Conservation (phyloP, 1,140 invertebrate species). For the Pachypsylla venusta region DNA sequence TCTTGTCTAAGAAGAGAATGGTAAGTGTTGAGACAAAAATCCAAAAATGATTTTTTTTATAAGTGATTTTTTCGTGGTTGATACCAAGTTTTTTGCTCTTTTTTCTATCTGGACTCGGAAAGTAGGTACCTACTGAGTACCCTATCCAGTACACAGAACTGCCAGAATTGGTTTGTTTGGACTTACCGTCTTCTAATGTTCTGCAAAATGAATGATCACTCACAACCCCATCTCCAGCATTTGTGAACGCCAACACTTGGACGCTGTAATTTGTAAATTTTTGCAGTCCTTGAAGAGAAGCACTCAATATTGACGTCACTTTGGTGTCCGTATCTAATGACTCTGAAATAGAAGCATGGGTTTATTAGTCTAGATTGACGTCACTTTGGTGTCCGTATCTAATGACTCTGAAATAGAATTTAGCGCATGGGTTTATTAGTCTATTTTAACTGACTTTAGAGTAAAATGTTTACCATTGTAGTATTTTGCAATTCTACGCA, state of each 20-base stretch:
- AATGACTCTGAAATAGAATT: slow-evolving; percentile 1
- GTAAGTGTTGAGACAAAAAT: too few species aligned
- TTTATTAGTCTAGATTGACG: slow-evolving; percentile 43
- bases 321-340: slow-evolving; percentile 34
- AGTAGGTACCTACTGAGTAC: too few species aligned
- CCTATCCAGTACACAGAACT: background rate
- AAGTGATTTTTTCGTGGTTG: too few species aligned
- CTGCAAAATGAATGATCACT: slow-evolving; percentile 55
- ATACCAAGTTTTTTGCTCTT: too few species aligned
- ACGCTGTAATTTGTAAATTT: slow-evolving; percentile 69
- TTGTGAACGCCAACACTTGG: slow-evolving; percentile 64
- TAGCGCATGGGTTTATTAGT: too few species aligned
- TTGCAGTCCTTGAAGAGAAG: slow-evolving; percentile 48
- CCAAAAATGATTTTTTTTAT: too few species aligned
- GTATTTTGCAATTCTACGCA: too few species aligned
- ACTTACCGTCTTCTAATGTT: slow-evolving; percentile 57
- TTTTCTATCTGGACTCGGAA: background rate
- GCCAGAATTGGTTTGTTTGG: background rate
- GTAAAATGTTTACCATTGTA: too few species aligned
- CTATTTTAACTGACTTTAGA: slow-evolving; percentile 40
- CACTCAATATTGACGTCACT: slow-evolving; percentile 46
- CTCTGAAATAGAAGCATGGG: too few species aligned
- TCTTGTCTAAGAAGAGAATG: too few species aligned
- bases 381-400: slow-evolving; percentile 39
- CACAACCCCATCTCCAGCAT: slow-evolving; percentile 57